Percentiles rank a stretch among this genome's conserved stretches.
Evolutionary conservation across 2,113 vertebrate genomes (phyloP).

Genomic region (Lampris megalopsis): DNA sequence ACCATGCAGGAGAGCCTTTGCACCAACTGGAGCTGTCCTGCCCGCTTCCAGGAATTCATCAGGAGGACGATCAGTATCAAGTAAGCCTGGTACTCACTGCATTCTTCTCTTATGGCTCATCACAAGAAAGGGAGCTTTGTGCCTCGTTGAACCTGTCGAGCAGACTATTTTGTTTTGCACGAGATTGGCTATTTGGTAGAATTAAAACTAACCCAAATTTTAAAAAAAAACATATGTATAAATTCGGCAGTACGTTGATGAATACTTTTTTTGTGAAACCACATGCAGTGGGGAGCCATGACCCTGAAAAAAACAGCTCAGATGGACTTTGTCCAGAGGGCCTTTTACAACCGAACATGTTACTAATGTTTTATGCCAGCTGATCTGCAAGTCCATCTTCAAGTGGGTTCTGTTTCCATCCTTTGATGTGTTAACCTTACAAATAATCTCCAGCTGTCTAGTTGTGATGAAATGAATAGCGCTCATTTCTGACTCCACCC

Average conservation of each 20-base stretch:
- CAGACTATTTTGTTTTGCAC: too few species aligned
- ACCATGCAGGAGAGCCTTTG: constrained; percentile 89
- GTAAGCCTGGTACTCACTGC: constrained; percentile 60
- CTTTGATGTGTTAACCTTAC: constrained; percentile 1
- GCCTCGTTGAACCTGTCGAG: neutral
- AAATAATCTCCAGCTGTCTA: constrained; percentile 28
- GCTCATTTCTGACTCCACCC: neutral
- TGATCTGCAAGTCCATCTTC: neutral
- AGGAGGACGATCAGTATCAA: constrained; percentile 87
- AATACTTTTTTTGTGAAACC: too few species aligned
- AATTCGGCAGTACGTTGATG: too few species aligned
- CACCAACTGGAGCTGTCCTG: constrained; percentile 85
- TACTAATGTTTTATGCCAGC: neutral
- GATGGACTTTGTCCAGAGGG: neutral
- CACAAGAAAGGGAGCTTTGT: neutral
- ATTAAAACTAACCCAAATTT: too few species aligned
- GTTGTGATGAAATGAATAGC: constrained; percentile 4
- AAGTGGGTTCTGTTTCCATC: neutral
- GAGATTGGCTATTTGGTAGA: too few species aligned
- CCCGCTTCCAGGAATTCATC: constrained; percentile 84
- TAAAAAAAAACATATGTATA: too few species aligned
- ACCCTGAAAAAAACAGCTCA: neutral
- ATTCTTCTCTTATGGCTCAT: neutral
- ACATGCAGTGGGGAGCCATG: too few species aligned
- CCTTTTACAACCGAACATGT: neutral